Base-by-base conservation (phyloP, 2,113 vertebrate species). In the Haemorhous mexicanus region DNA sequence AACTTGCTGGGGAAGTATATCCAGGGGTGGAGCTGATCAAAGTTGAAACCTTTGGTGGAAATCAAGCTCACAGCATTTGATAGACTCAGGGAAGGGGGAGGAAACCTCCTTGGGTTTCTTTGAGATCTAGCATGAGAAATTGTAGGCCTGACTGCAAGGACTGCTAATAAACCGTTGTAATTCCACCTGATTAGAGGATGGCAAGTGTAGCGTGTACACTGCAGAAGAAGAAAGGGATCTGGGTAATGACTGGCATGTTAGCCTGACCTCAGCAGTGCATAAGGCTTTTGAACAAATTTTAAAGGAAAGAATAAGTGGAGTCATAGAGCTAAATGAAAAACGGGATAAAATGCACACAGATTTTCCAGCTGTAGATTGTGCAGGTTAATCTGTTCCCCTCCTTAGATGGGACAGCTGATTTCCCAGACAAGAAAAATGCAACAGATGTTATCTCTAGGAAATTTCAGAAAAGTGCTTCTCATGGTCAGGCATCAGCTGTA, bases 211-310 rank as follows among this genome's bases (percentile, higher is more conserved):
- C 62, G 0, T 77, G 93, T 91, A 67, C 39, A 18, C 76, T 78
- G 94, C 30, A 58, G 89, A 63, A 93, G 94, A 97, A 97, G 56
- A 97, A 97, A 97, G 95, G 61, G 61, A 93, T 74, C 61, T 84
- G 93, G 52, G 74, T 95, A 93, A 96, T 92, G 89, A 89, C 87
- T 94, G 95, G 78, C 81, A 30, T 94, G 93, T 95, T 95, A 95
- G 87, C 77, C 77, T 97, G 96, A 96, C 96, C 96, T 97, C 8
- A 0, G 84, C 89, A 84, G 87, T 64, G 61, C 84, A 44, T 70
- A 67, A 93, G 62, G 94, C 95, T 95, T 97, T 96, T 95, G 95
- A 96, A 94, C 89, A 85, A 66, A 85, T 94, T 96, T 94, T 94
- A 87, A 95, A 94, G 77, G 87, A 78, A 84, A 87, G 77, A 96